phyloP scores from a whole-genome alignment of 2,888 invertebrate species.

The Coleophora deauratella region DNA sequence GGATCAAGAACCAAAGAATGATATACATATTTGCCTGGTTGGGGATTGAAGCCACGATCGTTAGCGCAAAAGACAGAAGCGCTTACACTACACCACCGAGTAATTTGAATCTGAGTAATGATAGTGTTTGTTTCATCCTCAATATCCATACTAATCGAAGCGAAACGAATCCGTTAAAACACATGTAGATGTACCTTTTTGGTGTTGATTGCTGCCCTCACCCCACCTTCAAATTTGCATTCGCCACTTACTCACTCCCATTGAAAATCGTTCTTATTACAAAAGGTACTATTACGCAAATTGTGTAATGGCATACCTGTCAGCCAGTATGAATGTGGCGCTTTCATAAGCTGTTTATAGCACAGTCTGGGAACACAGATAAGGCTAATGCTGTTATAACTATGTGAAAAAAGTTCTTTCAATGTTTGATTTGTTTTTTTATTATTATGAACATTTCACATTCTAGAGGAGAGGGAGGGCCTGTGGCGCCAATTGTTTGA shows the following conservation, averaged over 20 bases:
- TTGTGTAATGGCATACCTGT: conserved; percentile 45
- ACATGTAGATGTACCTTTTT: conserved; percentile 11
- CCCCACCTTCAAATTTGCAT: conserved; percentile 47
- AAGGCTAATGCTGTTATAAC: not conserved
- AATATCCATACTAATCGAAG: conserved; percentile 7
- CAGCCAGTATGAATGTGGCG: conserved; percentile 23
- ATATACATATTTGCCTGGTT: too few relatives aligned
- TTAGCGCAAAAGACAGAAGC: too few relatives aligned
- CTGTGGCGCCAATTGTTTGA: too few relatives aligned
- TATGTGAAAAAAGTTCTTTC: not conserved
- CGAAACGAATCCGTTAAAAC: conserved; percentile 21
- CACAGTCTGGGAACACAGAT: conserved; percentile 7
- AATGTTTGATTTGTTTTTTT: too few relatives aligned
- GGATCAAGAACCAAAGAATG: too few relatives aligned
- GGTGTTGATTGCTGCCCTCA: conserved; percentile 21
- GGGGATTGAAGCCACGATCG: too few relatives aligned
- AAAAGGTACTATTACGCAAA: conserved; percentile 50
- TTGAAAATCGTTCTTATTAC: conserved; percentile 35
- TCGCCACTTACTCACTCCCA: conserved; percentile 30
- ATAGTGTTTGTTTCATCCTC: too few relatives aligned
- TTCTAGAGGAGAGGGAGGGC: too few relatives aligned
- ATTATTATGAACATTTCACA: too few relatives aligned
- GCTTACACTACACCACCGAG: too few relatives aligned
- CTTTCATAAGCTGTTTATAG: conserved; percentile 21
- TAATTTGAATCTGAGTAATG: too few relatives aligned